Evolutionary conservation across 30 jellyfish, hydroid and myxozoan genomes (phyloP), one percentile per base, ranked within the genome.

Genomic region (Morbakka virulenta): DNA sequence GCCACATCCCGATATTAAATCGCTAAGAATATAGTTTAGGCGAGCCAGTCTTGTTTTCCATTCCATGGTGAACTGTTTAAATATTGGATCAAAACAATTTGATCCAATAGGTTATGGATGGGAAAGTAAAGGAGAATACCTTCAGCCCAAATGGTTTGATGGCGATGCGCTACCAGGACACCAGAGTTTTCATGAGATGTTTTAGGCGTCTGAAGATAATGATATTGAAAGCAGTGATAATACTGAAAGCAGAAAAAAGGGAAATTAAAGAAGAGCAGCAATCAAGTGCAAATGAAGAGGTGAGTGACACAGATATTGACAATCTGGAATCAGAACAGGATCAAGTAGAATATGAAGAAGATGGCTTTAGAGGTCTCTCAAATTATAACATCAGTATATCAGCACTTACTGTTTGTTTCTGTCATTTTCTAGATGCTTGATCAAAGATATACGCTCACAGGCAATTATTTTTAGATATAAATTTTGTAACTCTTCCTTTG

Each of bases 241-340:
- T 63, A 3, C 17, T 63, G 75, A 63, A 63, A 11, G 75, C 62
- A 11, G 75, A 28, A 63, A 50, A 63, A 50, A 63, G 62, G 75
- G 75, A 50, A 63, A 63, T 21, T 63, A 50, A 63, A 2, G 64
- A 50, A 63, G 75, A 63, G 41, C 34, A 63, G 64, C 75, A 63
- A 63, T 63, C 75, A 63, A 14, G 30, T 63, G 64, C 75, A 22
- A 63, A 63, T 63, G 64, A 50, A 63, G 75, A 63, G 62, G 75
- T 25, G 75, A 63, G 75, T 63, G 75, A 21, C 14, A 28, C 62
- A 63, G 75, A 63, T 4, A 63, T 4, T 11, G 63, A 63, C 41
- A 63, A 31, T 57, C 12, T 22, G 25, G 27, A 57, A 57, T 63
- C 75, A 3, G 75, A 63, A 21, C 50, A 21, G 50, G 47, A 63